Evolutionary conservation across 1,140 invertebrate genomes (phyloP).

Genomic region (Venustaconcha ellipsiformis): DNA sequence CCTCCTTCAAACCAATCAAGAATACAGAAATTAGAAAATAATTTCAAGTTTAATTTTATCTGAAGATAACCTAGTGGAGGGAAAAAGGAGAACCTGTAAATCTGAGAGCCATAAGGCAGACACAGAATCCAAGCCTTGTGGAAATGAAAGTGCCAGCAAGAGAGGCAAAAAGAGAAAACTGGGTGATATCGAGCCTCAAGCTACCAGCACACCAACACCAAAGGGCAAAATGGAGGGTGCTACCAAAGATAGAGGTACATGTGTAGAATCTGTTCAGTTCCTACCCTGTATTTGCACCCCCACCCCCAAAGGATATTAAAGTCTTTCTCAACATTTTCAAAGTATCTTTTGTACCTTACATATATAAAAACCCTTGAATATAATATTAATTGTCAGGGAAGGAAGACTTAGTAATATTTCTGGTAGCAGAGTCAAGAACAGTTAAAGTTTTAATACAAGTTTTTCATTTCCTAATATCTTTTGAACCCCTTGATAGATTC

Average conservation of each 20-base stretch:
- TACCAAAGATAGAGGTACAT: conserved; percentile 4
- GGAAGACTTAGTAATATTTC: too few species aligned
- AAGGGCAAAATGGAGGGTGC: conserved; percentile 30
- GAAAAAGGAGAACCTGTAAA: conserved; percentile 38
- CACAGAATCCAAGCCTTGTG: neutral
- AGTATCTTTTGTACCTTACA: too few species aligned
- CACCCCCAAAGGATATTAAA: too few species aligned
- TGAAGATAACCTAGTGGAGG: conserved; percentile 53
- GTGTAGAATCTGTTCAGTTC: neutral
- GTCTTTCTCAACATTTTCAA: too few species aligned
- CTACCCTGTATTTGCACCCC: too few species aligned
- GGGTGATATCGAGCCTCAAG: conserved; percentile 32
- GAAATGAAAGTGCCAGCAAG: conserved; percentile 3
- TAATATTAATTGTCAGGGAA: too few species aligned
- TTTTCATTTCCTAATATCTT: too few species aligned
- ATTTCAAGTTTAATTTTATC: conserved; percentile 1
- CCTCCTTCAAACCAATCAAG: too few species aligned
- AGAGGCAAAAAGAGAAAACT: conserved; percentile 31
- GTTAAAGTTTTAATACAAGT: too few species aligned
- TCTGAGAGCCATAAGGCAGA: conserved; percentile 4
- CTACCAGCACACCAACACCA: conserved; percentile 57
- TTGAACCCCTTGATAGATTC: too few species aligned
- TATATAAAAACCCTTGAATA: too few species aligned
- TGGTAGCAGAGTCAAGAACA: too few species aligned
- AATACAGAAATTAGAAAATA: neutral